Percentiles rank a stretch among this genome's conserved stretches.
These are phyloP conservation scores for Ormyrus nitidulus DNA, from an alignment of 2,888 invertebrate species.

Conservation along the genomic window DNA sequence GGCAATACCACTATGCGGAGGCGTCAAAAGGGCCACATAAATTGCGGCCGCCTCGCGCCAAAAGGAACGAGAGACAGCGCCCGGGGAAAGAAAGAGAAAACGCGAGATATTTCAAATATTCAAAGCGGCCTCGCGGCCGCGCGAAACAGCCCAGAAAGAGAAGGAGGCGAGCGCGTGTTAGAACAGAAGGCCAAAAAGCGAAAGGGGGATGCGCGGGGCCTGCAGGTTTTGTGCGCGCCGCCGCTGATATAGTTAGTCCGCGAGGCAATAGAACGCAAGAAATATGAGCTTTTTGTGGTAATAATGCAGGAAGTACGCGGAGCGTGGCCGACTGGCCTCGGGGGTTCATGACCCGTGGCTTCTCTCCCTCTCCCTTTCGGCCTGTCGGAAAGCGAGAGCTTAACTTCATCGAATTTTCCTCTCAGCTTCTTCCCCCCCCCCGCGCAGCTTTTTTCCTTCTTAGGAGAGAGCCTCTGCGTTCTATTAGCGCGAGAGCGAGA, in stretches of 20 bases:
- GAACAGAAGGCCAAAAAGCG: background rate
- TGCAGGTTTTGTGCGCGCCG: slow-evolving; percentile 2
- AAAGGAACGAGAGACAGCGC: background rate
- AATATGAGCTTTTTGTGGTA: slow-evolving; percentile 62
- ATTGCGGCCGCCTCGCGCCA: slow-evolving; percentile 9
- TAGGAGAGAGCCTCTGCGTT: background rate
- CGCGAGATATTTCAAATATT: slow-evolving; percentile 53
- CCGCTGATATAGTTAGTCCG: slow-evolving; percentile 25
- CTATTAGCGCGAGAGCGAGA: background rate
- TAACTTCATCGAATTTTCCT: slow-evolving; percentile 33
- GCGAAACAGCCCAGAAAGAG: slow-evolving; percentile 1
- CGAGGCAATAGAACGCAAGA: slow-evolving; percentile 57
- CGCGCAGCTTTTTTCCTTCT: too few relatives aligned
- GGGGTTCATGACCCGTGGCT: slow-evolving; percentile 37
- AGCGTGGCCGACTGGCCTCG: background rate
- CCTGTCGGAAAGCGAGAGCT: slow-evolving; percentile 16
- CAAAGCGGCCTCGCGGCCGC: slow-evolving; percentile 25
- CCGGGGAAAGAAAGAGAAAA: slow-evolving; percentile 15
- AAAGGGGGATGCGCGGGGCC: slow-evolving; percentile 36
- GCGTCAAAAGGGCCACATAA: slow-evolving; percentile 15
- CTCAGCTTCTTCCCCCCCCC: background rate
- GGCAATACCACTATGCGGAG: too few relatives aligned
- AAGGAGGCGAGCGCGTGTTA: background rate
- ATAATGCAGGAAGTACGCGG: slow-evolving; percentile 55
- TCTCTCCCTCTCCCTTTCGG: background rate